Conservation (phyloP, 2,888 invertebrate genomes). For the Kuschelorhynchus macadamiae region DNA sequence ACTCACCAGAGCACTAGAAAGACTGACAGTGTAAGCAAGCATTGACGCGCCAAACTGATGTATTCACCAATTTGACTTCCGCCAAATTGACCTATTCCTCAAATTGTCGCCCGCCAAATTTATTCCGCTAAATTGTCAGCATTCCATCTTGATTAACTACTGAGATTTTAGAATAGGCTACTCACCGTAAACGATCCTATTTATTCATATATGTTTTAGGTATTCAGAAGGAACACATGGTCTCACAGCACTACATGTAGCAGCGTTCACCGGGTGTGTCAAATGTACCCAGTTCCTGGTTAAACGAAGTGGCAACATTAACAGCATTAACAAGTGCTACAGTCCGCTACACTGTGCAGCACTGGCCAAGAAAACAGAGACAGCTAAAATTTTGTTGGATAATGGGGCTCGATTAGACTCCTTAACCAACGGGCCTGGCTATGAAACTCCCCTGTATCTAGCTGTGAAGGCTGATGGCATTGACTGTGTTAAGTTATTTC, state of each 20-base stretch:
- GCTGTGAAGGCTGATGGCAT: slow-evolving; percentile 86
- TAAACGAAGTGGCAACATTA: slow-evolving; percentile 77
- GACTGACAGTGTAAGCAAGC: no score
- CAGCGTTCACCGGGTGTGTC: slow-evolving; percentile 82
- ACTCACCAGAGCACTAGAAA: no score
- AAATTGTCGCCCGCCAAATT: no score
- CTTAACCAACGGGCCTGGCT: slow-evolving; percentile 74
- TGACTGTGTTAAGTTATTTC: slow-evolving; percentile 82
- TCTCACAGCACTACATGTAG: slow-evolving; percentile 81
- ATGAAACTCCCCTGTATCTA: slow-evolving; percentile 85
- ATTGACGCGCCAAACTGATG: no score
- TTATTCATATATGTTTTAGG: no score
- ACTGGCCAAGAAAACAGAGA: slow-evolving; percentile 86
- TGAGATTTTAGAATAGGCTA: no score
- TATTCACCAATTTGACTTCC: no score
- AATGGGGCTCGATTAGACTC: slow-evolving; percentile 78
- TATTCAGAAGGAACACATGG: slow-evolving; percentile 80
- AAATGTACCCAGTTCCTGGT: slow-evolving; percentile 80
- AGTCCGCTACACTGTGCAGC: slow-evolving; percentile 91
- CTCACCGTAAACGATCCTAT: no score
- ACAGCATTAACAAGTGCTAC: slow-evolving; percentile 79
- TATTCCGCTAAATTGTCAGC: no score
- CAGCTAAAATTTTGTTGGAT: slow-evolving; percentile 82
- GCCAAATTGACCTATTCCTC: no score
- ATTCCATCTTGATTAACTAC: no score